Evolutionary conservation across 2,797 vertebrate species (phyloP), one percentile per base, ranked within the genome.

Genomic region (Cuculus canorus): DNA sequence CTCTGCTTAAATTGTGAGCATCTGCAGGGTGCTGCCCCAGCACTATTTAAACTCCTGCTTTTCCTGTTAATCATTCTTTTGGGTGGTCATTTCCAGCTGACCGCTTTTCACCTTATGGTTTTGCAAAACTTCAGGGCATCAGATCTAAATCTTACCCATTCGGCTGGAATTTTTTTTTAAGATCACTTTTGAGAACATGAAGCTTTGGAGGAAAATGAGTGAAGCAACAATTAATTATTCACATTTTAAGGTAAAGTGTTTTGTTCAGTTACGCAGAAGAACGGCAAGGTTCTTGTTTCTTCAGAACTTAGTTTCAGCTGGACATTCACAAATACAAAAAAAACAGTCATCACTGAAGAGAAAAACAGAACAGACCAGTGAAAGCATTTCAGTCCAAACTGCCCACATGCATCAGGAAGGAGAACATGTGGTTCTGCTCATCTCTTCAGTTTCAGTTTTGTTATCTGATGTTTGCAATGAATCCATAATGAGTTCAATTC

Each of bases 31-130:
- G 39, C 56, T 88, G 64, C 60, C 92, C 56, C 61, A 92, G 81
- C 56, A n/a, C 84, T 88, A 85, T 64, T 92, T 86, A 76, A 93
- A 96, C 82, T 93, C 87, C 75, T 90, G 63, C 19, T 52, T 91
- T 93, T 90, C 91, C 70, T 85, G 50, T 86, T 95, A 93, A 92
- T 93, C 64, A 82, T n/a, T 63, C 25, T 86, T 94, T 86, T 73
- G 77, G 45, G 52, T 90, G 56, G 48, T 50, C 86, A 79, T 52
- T 90, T 93, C 80, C 63, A 86, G 60, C 18, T 86, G 47, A 59
- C 66, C 77, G 3, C 32, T 86, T 90, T 90, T 92, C 43, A 84
- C 73, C n/a, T 86, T 41, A 27, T 2, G 1, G 30, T 79, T 73
- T 92, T 64, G n/a, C 63, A 92, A n/a, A 88, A 76, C 8, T 57